Evolutionary conservation across 2,888 invertebrate species (phyloP).

Genomic region (Chrysolina haemoptera): DNA sequence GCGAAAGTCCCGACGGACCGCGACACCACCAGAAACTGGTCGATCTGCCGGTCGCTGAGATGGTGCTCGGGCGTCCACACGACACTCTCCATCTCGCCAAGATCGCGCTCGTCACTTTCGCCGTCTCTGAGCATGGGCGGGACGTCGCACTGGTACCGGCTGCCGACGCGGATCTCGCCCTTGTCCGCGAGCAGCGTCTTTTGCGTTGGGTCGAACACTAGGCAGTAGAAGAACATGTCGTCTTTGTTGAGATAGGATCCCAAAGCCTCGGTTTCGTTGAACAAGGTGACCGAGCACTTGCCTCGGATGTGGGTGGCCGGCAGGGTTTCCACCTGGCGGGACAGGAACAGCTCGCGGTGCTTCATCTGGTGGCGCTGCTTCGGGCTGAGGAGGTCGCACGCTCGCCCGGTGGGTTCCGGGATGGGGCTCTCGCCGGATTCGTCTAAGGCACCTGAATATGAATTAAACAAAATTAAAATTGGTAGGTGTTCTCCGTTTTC

Average conservation of each 20-base stretch:
- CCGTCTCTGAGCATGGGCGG: slow-evolving; percentile 86
- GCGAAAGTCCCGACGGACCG: slow-evolving; percentile 99
- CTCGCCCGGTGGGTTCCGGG: slow-evolving; percentile 54
- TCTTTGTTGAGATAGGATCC: slow-evolving; percentile 96
- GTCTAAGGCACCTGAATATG: slow-evolving; percentile 67
- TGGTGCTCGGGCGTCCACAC: slow-evolving; percentile 96
- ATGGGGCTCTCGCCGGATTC: slow-evolving; percentile 64
- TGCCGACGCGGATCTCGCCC: slow-evolving; percentile 84
- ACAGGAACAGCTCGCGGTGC: slow-evolving; percentile 98
- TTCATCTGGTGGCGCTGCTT: slow-evolving; percentile 96
- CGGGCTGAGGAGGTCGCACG: slow-evolving; percentile 73
- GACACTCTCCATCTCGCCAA: slow-evolving; percentile 85
- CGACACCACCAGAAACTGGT: slow-evolving; percentile 96
- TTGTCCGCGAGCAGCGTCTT: slow-evolving; percentile 99
- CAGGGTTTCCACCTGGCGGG: slow-evolving; percentile 97
- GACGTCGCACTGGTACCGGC: slow-evolving; percentile 92
- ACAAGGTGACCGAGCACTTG: slow-evolving; percentile 98
- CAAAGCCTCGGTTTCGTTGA: slow-evolving; percentile 98
- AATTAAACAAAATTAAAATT: not conserved
- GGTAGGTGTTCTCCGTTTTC: too few relatives aligned
- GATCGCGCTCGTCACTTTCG: slow-evolving; percentile 61
- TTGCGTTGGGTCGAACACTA: slow-evolving; percentile 99
- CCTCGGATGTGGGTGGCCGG: slow-evolving; percentile 99
- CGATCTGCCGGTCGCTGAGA: slow-evolving; percentile 95
- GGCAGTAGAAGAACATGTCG: slow-evolving; percentile 99